A percentile compares a stretch with the other conserved stretches of the same genome.
Evolutionary conservation across 2,888 invertebrate genomes (phyloP).

Genomic region (Zygothrica quintamaculata): DNA sequence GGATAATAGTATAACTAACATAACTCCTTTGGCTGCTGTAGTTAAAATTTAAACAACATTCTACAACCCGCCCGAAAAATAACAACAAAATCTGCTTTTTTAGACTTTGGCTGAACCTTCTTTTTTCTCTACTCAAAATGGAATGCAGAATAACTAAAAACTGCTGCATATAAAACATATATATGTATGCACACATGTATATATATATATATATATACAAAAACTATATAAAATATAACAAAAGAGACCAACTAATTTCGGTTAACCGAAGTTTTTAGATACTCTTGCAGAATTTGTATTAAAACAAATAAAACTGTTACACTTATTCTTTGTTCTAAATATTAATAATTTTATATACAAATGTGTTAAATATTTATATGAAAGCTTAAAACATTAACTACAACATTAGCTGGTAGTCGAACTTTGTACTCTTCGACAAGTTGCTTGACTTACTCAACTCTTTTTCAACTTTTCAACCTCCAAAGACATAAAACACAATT

Average conservation of each 20-base stretch:
- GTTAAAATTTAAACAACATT: constrained; percentile 22
- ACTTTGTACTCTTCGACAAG: no score
- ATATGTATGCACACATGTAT: not conserved
- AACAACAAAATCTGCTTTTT: constrained; percentile 50
- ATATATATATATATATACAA: constrained; percentile 1
- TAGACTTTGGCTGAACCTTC: constrained; percentile 79
- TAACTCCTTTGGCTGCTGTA: constrained; percentile 45
- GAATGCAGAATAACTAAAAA: constrained; percentile 8
- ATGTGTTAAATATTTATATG: not conserved
- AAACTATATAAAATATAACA: no score
- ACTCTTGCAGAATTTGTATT: constrained; percentile 38
- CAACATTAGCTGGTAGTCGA: no score
- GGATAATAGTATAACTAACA: constrained; percentile 35
- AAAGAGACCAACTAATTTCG: constrained; percentile 9
- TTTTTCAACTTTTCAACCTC: no score
- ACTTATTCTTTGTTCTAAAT: no score
- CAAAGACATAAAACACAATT: no score
- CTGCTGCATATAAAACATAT: not conserved
- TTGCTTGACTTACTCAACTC: no score
- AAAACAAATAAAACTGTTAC: no score
- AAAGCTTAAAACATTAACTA: no score
- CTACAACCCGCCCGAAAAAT: no score
- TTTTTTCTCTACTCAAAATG: constrained; percentile 33
- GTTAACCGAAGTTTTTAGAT: constrained; percentile 20
- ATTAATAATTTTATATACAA: not conserved